Evolutionary conservation across 2,888 invertebrate species (phyloP).

Genomic region (Beris morrisii): DNA sequence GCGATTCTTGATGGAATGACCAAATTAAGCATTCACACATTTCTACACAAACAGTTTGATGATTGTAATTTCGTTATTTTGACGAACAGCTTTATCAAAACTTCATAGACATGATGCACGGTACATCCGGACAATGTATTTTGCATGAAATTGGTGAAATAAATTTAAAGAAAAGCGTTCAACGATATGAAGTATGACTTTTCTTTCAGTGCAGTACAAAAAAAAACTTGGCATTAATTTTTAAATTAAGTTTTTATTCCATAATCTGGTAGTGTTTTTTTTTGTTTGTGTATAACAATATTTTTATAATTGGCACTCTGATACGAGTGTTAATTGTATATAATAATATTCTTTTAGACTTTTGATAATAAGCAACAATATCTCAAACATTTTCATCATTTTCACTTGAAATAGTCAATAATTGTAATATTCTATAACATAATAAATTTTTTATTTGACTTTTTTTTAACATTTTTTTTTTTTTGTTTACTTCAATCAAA

Average conservation of each 20-base stretch:
- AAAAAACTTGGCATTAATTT: background rate
- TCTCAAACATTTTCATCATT: slow-evolving; percentile 32
- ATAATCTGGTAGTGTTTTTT: slow-evolving; percentile 19
- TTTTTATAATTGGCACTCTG: slow-evolving; percentile 27
- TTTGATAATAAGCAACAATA: slow-evolving; percentile 38
- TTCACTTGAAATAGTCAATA: slow-evolving; percentile 13
- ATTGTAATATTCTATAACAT: slow-evolving; percentile 8
- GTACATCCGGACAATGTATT: too few species aligned
- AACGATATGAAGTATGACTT: too few species aligned
- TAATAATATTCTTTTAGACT: slow-evolving; percentile 23
- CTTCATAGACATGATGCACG: too few species aligned
- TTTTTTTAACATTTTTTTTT: slow-evolving; percentile 9
- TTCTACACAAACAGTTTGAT: too few species aligned
- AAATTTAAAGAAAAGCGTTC: too few species aligned
- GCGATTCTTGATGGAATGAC: too few species aligned
- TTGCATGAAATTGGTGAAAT: too few species aligned
- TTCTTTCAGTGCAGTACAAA: too few species aligned
- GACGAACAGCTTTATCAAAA: too few species aligned
- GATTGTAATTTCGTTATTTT: too few species aligned
- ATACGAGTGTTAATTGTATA: slow-evolving; percentile 17
- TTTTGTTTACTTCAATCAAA: slow-evolving; percentile 21
- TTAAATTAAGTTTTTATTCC: slow-evolving; percentile 21
- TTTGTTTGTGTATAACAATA: slow-evolving; percentile 25
- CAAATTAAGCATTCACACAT: too few species aligned
- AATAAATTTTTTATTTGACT: slow-evolving; percentile 7